Conservation (phyloP, 2,113 vertebrate genomes). For the Notarius quadriscutis region DNA sequence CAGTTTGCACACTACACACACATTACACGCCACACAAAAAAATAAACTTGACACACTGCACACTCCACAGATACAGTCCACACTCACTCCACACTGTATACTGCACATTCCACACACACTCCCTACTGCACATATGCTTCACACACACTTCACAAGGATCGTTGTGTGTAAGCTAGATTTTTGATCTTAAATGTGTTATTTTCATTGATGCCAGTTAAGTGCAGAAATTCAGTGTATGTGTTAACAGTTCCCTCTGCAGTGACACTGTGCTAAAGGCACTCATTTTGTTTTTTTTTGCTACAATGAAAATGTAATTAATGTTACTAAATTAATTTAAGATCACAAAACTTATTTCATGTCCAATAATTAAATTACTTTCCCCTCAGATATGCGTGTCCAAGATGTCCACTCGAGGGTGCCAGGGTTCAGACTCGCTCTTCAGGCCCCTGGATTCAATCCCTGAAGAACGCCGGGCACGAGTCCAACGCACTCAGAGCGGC, state of each 20-base stretch:
- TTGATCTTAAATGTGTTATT: neutral
- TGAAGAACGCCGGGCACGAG: conserved; percentile 94
- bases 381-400: conserved; percentile 97
- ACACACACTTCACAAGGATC: no score
- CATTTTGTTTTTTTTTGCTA: neutral
- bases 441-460: conserved; percentile 96
- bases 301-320: neutral
- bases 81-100: no score
- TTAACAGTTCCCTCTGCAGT: neutral
- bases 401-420: conserved; percentile 97
- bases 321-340: neutral
- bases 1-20: no score
- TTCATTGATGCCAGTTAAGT: neutral
- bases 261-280: neutral
- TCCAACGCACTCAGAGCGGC: conserved; percentile 94
- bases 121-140: no score
- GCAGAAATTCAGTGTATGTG: neutral
- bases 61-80: no score
- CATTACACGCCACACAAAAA: no score
- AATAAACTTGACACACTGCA: no score
- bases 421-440: conserved; percentile 93
- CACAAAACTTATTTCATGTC: neutral
- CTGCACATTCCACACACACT: neutral
- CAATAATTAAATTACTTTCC: conserved; percentile 1
- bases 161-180: neutral